These are phyloP conservation scores for Pocillopora verrucosa DNA, from an alignment of 64 coral and sea anemone genomes.

Conservation along the genomic window DNA sequence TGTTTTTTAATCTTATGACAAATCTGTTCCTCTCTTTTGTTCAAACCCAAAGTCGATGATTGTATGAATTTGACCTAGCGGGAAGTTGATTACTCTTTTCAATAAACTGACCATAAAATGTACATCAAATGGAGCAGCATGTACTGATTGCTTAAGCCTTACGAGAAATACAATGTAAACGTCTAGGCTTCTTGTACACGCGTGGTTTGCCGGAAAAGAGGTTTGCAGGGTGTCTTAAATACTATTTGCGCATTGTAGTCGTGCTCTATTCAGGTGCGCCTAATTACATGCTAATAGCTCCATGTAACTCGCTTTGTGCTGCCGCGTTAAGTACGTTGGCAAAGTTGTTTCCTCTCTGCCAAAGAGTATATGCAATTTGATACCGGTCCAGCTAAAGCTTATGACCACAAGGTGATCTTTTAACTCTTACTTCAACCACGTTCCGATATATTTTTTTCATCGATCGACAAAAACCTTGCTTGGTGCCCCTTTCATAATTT, in stretches of 20 bases:
- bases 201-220: not conserved
- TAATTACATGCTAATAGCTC: conserved; percentile 16
- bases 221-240: not conserved
- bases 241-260: not conserved
- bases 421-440: not conserved
- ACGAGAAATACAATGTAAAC: not conserved
- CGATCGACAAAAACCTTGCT: not conserved
- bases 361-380: not conserved
- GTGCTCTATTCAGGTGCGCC: not conserved
- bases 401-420: not conserved
- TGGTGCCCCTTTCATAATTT: not conserved
- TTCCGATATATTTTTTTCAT: not conserved
- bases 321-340: not conserved
- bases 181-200: not conserved
- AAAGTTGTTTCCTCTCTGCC: not conserved
- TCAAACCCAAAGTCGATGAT: not conserved
- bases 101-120: not conserved
- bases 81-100: conserved; percentile 9
- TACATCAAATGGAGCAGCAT: not conserved
- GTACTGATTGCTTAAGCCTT: not conserved
- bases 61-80: not conserved
- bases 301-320: conserved; percentile 2
- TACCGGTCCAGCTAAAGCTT: not conserved
- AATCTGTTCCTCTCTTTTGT: not conserved
- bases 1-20: not conserved